Evolutionary conservation across 2,797 vertebrate genomes (phyloP).

Genomic region (Premnoplex brunnescens): DNA sequence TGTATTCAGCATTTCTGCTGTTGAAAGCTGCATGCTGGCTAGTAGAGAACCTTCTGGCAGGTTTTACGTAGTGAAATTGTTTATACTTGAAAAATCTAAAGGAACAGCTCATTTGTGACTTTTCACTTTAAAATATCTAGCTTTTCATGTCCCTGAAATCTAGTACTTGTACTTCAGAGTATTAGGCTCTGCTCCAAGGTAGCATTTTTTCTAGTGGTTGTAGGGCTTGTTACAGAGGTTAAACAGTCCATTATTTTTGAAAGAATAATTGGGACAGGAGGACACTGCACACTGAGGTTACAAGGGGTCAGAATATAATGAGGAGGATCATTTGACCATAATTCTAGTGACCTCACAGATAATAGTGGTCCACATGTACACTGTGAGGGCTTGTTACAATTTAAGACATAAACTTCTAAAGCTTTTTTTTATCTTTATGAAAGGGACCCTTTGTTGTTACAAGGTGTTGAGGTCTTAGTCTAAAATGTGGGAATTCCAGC

Average conservation of each 20-base stretch:
- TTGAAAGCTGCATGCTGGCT: neutral
- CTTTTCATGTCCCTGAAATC: neutral
- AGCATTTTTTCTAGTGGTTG: neutral
- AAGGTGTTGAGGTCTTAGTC: neutral
- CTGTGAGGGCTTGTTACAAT: neutral
- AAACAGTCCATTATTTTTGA: neutral
- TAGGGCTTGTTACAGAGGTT: neutral
- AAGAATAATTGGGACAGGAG: neutral
- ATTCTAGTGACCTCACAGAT: neutral
- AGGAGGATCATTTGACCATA: neutral
- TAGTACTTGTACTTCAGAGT: neutral
- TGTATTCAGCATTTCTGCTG: neutral
- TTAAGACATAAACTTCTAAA: neutral
- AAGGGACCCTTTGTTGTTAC: neutral
- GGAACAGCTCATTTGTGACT: neutral
- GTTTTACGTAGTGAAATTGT: neutral
- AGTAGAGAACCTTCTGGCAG: neutral
- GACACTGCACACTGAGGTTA: neutral
- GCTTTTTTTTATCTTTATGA: neutral
- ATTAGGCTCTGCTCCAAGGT: neutral
- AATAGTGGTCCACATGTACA: neutral
- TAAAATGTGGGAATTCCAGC: neutral
- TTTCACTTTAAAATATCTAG: neutral
- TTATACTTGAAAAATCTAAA: neutral
- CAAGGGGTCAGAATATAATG: neutral